Base-by-base conservation (phyloP, 2,113 vertebrate species). In the Rousettus leschenaultii region DNA sequence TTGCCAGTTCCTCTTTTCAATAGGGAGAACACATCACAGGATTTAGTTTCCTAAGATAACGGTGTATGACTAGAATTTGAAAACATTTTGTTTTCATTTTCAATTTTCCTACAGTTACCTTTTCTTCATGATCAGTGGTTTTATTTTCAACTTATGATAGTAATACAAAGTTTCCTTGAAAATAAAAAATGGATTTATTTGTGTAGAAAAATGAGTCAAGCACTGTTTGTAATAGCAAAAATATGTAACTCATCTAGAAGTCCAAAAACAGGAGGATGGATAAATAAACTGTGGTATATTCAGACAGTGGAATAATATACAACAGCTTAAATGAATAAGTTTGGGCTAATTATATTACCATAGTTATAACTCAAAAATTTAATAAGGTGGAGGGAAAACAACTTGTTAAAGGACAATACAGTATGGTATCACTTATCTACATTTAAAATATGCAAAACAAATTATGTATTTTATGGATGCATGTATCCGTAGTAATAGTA, bases 91-190 rank as follows among this genome's bases (percentile, higher is more conserved):
- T 94, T 87, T 94, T 86, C 16, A 51, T 65, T 94, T 94, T 87
- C 80, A 48, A 24, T 73, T 94, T 92, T 82, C 71, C 85, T 86
- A 68, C 38, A 83, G 19, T 82, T 87, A 91, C 66, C 40, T 95
- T 82, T 71, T 90, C 73, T 74, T 71, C 71, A 73, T 48, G 53
- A 83, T 57, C 89, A 89, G 53, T 59, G 57, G 55, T 57, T 45
- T 24, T 74, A n/a, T 68, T 78, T 94, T 94, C 40, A 75, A 57
- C 61, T 89, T 73, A 86, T 2, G 30, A 90, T 68, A 57, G 40
- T 89, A 82, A 96, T 93, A 88, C 71, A 59, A 96, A 94, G 61
- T 95, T 85, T 95, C 74, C 86, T 91, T 96, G 95, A 57, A 91
- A 91, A 83, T 83, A 33, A 86, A 57, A 89, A 91, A 83, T 83